Evolutionary conservation across 2,888 invertebrate genomes (phyloP), one percentile per base, ranked within the genome.

Genomic region (Torymus texanus): DNA sequence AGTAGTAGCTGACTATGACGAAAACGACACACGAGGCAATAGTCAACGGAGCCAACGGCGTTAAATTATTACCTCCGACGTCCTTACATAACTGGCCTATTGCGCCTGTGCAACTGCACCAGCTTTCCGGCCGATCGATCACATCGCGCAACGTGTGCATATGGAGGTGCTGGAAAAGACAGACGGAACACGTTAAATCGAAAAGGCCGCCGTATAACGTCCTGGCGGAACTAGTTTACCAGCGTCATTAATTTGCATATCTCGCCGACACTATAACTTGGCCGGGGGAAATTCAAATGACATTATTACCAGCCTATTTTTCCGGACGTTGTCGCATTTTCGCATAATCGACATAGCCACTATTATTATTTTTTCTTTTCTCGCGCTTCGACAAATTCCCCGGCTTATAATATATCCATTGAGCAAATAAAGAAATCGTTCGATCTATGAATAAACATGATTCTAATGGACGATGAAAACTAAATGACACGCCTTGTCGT

Each of bases 161-260:
- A 41, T 41, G 10, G 5, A 41, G 41, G 41, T 8, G 41, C 41
- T 41, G 8, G 41, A 41, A 8, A 41, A 41, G 41, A 41, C 41
- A 8, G 5, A 8, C 41, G 1, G 56, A 68, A 18, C 63, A 18
- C 63, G 76, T 51, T 63, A 58, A 70, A 70, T 76, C 58, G 70
- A 70, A 63, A 70, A 76, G 12, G 56, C 41, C 58, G 53, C 21
- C 55, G 41, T 63, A 70, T 70, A 72, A 66, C 41, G 66, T 53
- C 66, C 50, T 75, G 68, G 67, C 13, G 14, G 71, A 77, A 77
- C 71, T 77, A 77, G 65, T 77, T 77, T 77, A 71, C 71, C 76
- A 4, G 2, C 68, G 70, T 51, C 62, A 51, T 77, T 58, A n/a
- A 77, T 65, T 77, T 77, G 58, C 76, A 51, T 65, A 72, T 62